These are phyloP conservation scores for Tokudaia tokunoshimensis DNA, from an alignment of 2,797 vertebrate species.

Conservation along the genomic window DNA sequence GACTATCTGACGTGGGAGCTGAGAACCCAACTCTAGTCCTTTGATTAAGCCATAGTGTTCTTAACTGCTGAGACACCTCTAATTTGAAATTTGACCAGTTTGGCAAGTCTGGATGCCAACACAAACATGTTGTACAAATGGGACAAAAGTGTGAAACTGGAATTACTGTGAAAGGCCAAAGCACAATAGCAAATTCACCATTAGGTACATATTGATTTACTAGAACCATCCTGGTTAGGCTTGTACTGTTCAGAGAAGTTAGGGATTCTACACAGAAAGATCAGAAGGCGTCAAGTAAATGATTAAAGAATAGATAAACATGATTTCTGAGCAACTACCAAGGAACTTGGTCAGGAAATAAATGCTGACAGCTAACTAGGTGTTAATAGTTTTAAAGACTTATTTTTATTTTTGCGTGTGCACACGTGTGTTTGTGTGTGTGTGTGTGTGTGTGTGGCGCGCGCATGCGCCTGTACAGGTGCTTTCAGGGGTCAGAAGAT, in stretches of 20 bases:
- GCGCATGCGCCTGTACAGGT: no score
- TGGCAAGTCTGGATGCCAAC: not conserved
- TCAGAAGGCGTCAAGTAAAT: not conserved
- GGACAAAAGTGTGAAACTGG: not conserved
- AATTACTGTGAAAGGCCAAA: conserved; percentile 12
- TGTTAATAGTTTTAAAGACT: not conserved
- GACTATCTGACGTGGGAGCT: not conserved
- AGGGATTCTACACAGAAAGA: not conserved
- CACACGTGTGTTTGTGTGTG: no score
- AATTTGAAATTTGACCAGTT: conserved; percentile 9
- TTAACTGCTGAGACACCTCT: not conserved
- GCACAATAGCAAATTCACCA: not conserved
- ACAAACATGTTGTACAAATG: not conserved
- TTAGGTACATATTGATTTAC: not conserved
- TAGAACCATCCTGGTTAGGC: not conserved
- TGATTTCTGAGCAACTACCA: not conserved
- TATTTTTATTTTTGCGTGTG: not conserved
- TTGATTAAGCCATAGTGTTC: not conserved
- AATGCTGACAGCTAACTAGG: conserved; percentile 10
- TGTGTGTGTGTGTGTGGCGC: no score
- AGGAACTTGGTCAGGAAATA: conserved; percentile 1
- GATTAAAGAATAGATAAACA: not conserved
- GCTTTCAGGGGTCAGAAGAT: not conserved
- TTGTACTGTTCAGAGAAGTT: not conserved
- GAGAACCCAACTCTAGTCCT: not conserved